Evolutionary conservation across 2,888 invertebrate genomes (phyloP).

Genomic region (Synergus umbraculus): DNA sequence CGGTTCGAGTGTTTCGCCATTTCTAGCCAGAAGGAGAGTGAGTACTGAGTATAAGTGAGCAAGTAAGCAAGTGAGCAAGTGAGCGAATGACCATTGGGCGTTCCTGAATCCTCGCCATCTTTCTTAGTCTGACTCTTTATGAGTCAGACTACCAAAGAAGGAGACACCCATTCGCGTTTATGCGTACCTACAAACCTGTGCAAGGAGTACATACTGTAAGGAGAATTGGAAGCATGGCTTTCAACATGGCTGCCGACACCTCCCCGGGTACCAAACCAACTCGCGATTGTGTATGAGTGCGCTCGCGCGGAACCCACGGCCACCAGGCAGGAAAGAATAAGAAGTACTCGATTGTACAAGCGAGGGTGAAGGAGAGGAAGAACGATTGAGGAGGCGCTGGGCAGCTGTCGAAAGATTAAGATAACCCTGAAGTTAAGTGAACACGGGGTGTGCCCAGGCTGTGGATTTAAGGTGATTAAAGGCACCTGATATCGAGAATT

Average conservation of each 20-base stretch:
- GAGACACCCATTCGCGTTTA: conserved; percentile 35
- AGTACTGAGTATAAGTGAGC: neutral
- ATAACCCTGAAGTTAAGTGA: conserved; percentile 76
- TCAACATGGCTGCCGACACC: conserved; percentile 50
- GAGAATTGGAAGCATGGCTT: conserved; percentile 49
- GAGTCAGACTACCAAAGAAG: conserved; percentile 31
- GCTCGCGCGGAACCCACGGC: conserved; percentile 42
- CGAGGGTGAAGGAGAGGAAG: conserved; percentile 59
- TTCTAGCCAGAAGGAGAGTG: neutral
- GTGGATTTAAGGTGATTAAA: conserved; percentile 77
- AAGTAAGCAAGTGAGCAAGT: neutral
- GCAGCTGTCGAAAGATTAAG: conserved; percentile 77
- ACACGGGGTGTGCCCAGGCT: conserved; percentile 71
- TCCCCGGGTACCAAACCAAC: conserved; percentile 7
- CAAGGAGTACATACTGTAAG: conserved; percentile 17
- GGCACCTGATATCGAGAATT: conserved; percentile 77
- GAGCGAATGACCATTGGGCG: conserved; percentile 23
- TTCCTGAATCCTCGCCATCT: conserved; percentile 35
- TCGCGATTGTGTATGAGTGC: conserved; percentile 12
- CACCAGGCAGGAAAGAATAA: conserved; percentile 50
- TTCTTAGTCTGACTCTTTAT: conserved; percentile 29
- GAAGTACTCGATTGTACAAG: conserved; percentile 58
- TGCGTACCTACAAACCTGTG: conserved; percentile 23
- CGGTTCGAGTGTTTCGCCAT: neutral
- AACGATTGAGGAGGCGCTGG: conserved; percentile 71